Evolutionary conservation across 2,888 invertebrate species (phyloP), one percentile per base, ranked within the genome.

Genomic region (Cotesia congregata): DNA sequence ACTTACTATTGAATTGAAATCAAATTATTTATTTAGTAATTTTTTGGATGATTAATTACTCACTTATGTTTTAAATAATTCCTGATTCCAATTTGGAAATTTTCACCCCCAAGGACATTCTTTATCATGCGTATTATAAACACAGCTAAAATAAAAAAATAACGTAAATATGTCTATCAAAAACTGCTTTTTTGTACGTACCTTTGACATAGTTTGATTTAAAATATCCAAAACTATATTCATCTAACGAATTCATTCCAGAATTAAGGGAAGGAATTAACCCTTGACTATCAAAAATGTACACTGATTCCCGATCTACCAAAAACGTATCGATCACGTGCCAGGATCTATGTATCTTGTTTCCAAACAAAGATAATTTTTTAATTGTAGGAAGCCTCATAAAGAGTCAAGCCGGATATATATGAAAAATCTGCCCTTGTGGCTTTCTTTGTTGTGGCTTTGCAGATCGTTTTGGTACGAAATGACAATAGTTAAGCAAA

Each of bases 81-180:
- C 3, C 6, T 77, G 9, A 90, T 75, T n/a, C 91, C 92, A 0
- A 81, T 81, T 77, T 89, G 85, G 80, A 93, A 91, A 0, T 86
- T 84, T 0, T 83, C 79, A 69, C 90, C 88, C 0, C 91, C 90
- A 9, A 92, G 84, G 75, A 91, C 90, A 78, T 90, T 87, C 17
- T 90, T 86, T 87, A 93, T 90, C 93, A 93, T 93, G 30, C 92
- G 87, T 67, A 93, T 91, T 1, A 93, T 86, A 1, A 91, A 90
- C 1, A 91, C 93, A 65, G 90, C 91, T 90, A 76, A 39, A 79
- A 77, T n/a, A 69, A 2, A 39, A 65, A 38, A n/a, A 15, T 76
- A 5, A 62, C 9, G 7, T 1, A 5, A 17, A 1, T 69, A 38
- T 9, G 17, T 6, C 64, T 5, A 38, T 59, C 3, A 3, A 30